These are phyloP conservation scores for Plectrocnemia conspersa DNA, from an alignment of 1,140 invertebrate species.

Conservation along the genomic window DNA sequence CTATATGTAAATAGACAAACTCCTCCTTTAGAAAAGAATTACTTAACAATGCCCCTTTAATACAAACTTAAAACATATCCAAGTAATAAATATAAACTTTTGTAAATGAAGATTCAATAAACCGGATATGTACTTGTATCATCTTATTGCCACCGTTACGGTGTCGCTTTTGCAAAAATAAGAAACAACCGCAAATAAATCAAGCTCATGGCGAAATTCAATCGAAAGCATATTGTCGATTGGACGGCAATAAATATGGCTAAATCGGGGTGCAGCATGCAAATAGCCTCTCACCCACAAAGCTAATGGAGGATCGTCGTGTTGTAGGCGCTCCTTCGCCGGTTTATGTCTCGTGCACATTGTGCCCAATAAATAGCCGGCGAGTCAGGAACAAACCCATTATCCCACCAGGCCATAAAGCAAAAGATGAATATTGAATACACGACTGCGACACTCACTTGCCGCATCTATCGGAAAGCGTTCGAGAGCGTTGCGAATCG, in stretches of 20 bases:
- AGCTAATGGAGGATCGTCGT: conserved; percentile 13
- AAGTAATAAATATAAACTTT: too few relatives aligned
- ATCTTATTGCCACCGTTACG: too few relatives aligned
- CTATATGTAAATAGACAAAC: too few relatives aligned
- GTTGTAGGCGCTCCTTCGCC: conserved; percentile 17
- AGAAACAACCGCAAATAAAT: too few relatives aligned
- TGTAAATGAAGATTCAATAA: too few relatives aligned
- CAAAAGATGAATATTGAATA: conserved; percentile 29
- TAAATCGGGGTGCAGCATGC: conserved; percentile 19
- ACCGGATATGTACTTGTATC: too few relatives aligned
- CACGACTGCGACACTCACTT: conserved; percentile 10
- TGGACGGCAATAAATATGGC: conserved; percentile 14
- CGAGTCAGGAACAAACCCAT: conserved; percentile 30
- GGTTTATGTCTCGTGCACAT: conserved; percentile 8
- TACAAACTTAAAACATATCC: too few relatives aligned
- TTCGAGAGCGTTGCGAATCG: conserved; percentile 1
- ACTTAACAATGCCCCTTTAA: too few relatives aligned
- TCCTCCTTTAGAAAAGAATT: too few relatives aligned
- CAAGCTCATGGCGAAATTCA: too few relatives aligned
- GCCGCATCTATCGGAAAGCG: conserved; percentile 12
- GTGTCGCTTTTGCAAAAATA: too few relatives aligned
- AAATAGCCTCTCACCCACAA: conserved; percentile 21
- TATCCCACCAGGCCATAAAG: conserved; percentile 29
- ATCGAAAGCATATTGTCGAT: conserved; percentile 3
- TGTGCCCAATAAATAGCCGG: conserved; percentile 17